Percentiles rank a stretch among this genome's conserved stretches.
These are phyloP conservation scores for Catharus bicknelli DNA, from an alignment of 2,113 vertebrate species.

Conservation along the genomic window DNA sequence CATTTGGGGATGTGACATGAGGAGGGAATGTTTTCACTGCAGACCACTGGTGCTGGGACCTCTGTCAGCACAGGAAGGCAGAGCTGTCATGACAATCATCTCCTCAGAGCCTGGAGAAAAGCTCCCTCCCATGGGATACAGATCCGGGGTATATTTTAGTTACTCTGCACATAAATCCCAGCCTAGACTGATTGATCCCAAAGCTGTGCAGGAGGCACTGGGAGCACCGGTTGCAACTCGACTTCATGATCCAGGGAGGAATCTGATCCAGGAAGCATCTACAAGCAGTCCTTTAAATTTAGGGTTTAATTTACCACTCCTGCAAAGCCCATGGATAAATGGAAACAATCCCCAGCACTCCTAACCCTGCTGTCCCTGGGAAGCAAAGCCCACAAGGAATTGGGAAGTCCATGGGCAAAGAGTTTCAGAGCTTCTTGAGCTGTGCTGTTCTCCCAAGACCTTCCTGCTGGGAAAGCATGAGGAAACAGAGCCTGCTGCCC, in stretches of 20 bases:
- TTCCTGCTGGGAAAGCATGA: neutral
- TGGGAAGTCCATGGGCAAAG: neutral
- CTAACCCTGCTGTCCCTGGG: neutral
- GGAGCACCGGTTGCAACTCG: neutral
- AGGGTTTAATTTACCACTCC: neutral
- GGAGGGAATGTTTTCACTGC: neutral
- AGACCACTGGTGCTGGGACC: neutral
- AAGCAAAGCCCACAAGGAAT: neutral
- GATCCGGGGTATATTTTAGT: neutral
- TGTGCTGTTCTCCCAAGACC: neutral
- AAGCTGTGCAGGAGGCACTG: neutral
- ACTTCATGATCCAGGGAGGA: neutral
- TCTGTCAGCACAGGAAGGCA: neutral
- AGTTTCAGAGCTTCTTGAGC: neutral
- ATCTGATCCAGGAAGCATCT: neutral
- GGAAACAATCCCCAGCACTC: neutral
- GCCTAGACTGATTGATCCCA: neutral
- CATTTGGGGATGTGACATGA: neutral
- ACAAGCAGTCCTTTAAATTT: neutral
- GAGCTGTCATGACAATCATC: rapidly evolving
- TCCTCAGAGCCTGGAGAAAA: neutral
- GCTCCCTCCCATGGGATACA: neutral
- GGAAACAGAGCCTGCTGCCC: neutral
- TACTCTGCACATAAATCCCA: neutral
- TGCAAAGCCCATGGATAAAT: neutral